phyloP scores from a whole-genome alignment of 2,888 invertebrate species.

The Trimorus sp. region DNA sequence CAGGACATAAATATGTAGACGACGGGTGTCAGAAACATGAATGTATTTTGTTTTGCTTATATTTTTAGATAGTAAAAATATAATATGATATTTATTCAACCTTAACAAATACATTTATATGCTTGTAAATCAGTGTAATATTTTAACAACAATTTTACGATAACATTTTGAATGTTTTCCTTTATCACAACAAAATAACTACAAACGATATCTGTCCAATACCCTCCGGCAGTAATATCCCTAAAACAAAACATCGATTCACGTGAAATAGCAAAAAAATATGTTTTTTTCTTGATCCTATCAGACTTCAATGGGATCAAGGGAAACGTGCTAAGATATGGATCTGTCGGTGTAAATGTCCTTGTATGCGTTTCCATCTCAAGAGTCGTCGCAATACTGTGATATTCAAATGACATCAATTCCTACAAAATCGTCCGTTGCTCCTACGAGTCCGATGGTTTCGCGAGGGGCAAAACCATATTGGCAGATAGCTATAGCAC shows the following conservation, averaged over 20 bases:
- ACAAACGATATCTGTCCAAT: not conserved
- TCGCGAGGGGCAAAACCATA: slow-evolving; percentile 73
- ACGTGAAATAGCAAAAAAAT: slow-evolving; percentile 30
- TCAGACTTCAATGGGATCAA: slow-evolving; percentile 49
- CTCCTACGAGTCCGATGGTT: slow-evolving; percentile 70
- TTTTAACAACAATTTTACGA: not conserved
- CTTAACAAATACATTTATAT: not conserved
- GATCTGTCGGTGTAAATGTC: slow-evolving; percentile 72
- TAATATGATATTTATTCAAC: not conserved
- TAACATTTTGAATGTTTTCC: not conserved
- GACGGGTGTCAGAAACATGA: too few relatives aligned
- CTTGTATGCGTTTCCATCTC: slow-evolving; percentile 70
- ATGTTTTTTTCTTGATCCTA: slow-evolving; percentile 50
- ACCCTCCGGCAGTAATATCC: not conserved
- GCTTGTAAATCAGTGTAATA: not conserved
- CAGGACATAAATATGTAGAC: too few relatives aligned
- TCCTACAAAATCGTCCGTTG: slow-evolving; percentile 76
- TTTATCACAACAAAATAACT: not conserved
- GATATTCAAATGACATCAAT: slow-evolving; percentile 81
- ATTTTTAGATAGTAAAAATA: too few relatives aligned
- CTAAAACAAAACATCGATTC: slow-evolving; percentile 29
- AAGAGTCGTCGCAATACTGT: slow-evolving; percentile 69
- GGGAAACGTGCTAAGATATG: slow-evolving; percentile 69
- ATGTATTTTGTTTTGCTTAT: too few relatives aligned
- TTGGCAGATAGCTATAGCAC: slow-evolving; percentile 79